Base-by-base conservation (phyloP, 2,113 vertebrate genomes). In the Perca fluviatilis region DNA sequence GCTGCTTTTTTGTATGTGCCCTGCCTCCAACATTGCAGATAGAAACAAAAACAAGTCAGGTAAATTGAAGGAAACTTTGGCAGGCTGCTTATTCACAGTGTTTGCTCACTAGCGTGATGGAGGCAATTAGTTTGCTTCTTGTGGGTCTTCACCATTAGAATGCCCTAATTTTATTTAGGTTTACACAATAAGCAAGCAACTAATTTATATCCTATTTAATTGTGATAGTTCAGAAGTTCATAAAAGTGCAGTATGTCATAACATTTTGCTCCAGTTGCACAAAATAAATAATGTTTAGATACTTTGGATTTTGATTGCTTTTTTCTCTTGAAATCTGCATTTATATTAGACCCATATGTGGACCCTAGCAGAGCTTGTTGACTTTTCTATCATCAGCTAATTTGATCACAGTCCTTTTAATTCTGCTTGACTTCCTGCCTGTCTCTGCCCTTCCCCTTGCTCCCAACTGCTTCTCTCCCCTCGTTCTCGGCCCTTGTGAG, bases 391-490 rank as follows among this genome's bases (percentile, higher is more conserved):
- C 77, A 60, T 79, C 69, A 14, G 70, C 75, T 87, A 77, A 88
- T 91, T 82, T 23, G 65, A 88, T 89, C 82, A 85, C 53, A 63
- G 54, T 75, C 60, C 73, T 76, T 91, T 88, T 88, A 82, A 79
- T 88, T 83, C 85, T 88, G 85, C 79, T 77, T 69, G 74, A 81
- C 84, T 85, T 86, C 80, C 84, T 78, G 80, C 19, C 66, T 30
- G 62, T 47, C 79, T 77, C 47, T 21, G 47, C 60, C 72, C 18
- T 8, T 84, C 76, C 84, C 78, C 72, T 70, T 7, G 5, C 72
- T 74, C 74, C 63, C 54, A 10, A 47, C 47, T 9, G 53, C 79
- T 9, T 27, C 57, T 50, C 84, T 64, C 82, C 70, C 62, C 88
- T 75, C 79, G 77, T 74, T 53, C 79, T 66, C 14, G 2, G 74